Conservation (phyloP, 2,113 vertebrate species). For the Pollachius pollachius region DNA sequence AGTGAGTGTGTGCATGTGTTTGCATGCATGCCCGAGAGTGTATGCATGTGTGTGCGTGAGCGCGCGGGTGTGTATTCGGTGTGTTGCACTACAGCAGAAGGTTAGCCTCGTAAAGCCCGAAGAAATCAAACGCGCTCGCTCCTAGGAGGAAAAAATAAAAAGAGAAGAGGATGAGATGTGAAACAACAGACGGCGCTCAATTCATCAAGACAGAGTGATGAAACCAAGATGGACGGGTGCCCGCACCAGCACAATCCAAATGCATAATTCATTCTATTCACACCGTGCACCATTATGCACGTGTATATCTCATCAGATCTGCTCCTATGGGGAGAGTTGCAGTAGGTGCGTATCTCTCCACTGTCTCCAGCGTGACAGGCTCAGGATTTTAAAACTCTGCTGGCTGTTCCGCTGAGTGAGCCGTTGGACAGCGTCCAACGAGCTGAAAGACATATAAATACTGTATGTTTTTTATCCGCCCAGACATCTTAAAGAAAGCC, state of each 20-base stretch:
- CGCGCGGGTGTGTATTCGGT: not conserved
- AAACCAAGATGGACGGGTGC: not conserved
- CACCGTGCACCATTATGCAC: not conserved
- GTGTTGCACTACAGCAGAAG: not conserved
- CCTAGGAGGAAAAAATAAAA: not conserved
- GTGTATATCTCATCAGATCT: not conserved
- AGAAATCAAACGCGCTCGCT: not conserved
- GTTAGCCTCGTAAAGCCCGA: conserved; percentile 2
- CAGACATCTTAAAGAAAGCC: conserved; percentile 11
- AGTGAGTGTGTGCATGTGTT: conserved; percentile 2
- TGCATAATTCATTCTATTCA: conserved; percentile 14
- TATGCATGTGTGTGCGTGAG: not conserved
- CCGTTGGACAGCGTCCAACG: not conserved
- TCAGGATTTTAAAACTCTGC: not conserved
- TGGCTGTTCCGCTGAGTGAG: not conserved
- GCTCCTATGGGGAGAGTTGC: not conserved
- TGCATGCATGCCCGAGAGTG: not conserved
- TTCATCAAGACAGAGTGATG: conserved; percentile 8
- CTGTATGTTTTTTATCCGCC: not conserved
- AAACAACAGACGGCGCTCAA: conserved; percentile 2
- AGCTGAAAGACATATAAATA: not conserved
- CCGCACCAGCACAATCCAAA: not conserved
- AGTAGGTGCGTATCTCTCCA: not conserved
- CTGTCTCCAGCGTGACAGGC: not conserved
- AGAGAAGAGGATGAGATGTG: conserved; percentile 3